Conservation (phyloP, 2,113 vertebrate genomes). For the Galemys pyrenaicus region DNA sequence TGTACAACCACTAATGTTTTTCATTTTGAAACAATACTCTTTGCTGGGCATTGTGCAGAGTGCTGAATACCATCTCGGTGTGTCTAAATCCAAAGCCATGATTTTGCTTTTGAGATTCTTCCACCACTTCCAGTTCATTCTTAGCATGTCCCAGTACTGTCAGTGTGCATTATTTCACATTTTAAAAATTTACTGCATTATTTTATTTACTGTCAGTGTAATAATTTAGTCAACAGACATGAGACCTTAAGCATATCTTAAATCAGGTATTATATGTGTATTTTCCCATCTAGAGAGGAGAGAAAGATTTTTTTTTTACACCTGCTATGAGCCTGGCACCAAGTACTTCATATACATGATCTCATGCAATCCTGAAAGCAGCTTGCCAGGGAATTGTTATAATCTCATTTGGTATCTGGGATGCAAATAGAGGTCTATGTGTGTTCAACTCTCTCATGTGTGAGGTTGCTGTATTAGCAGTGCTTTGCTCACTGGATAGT, state of each 20-base stretch:
- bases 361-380: too few species aligned
- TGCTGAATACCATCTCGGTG: not conserved
- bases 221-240: not conserved
- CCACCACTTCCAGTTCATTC: not conserved
- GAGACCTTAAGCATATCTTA: not conserved
- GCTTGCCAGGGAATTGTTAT: fast-evolving
- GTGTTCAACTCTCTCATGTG: fast-evolving
- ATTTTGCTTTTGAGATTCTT: not conserved
- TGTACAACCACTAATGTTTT: fast-evolving
- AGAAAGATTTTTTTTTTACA: not conserved
- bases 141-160: not conserved
- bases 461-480: not conserved
- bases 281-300: not conserved
- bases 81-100: not conserved
- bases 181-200: too few species aligned
- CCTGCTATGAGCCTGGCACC: not conserved
- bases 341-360: fast-evolving
- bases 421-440: not conserved
- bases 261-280: not conserved
- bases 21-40: not conserved
- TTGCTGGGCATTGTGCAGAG: not conserved
- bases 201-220: too few species aligned
- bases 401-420: not conserved
- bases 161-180: not conserved
- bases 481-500: not conserved